Evolutionary conservation across 2,113 vertebrate species (phyloP).

Genomic region (Oncorhynchus tshawytscha): DNA sequence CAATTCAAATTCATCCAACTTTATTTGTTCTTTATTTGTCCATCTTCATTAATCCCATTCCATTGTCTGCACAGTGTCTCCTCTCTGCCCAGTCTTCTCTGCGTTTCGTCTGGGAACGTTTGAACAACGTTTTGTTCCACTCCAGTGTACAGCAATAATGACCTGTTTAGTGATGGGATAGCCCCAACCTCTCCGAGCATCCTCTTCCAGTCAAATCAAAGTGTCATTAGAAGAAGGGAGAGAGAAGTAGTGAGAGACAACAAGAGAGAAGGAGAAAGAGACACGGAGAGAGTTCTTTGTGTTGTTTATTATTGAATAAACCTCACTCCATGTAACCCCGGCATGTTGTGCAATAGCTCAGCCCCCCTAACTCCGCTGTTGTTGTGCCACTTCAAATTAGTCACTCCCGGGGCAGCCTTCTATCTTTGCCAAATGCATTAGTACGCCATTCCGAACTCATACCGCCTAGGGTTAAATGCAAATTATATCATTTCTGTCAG

Average conservation of each 20-base stretch:
- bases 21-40: neutral
- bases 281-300: neutral
- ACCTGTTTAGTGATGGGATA: constrained; percentile 40
- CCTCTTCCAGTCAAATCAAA: constrained; percentile 35
- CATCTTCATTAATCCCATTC: constrained; percentile 13
- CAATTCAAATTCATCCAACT: neutral
- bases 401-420: constrained; percentile 63
- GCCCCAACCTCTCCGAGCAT: constrained; percentile 31
- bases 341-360: constrained; percentile 61
- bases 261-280: neutral
- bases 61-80: neutral
- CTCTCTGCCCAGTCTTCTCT: neutral
- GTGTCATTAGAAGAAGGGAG: constrained; percentile 36
- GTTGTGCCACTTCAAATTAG: constrained; percentile 59
- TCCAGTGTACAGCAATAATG: constrained; percentile 45
- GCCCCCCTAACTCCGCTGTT: constrained; percentile 1
- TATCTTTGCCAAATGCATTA: constrained; percentile 61
- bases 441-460: constrained; percentile 64
- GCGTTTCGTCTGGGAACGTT: constrained; percentile 24
- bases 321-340: constrained; percentile 65
- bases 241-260: constrained; percentile 18
- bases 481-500: constrained; percentile 80
- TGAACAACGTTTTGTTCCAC: constrained; percentile 45
- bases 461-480: constrained; percentile 74
- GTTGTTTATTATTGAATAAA: constrained; percentile 70